A percentile compares a stretch with the other conserved stretches of the same genome.
Evolutionary conservation across 1,140 invertebrate species (phyloP).

Genomic region (Drosophila chauvacae): DNA sequence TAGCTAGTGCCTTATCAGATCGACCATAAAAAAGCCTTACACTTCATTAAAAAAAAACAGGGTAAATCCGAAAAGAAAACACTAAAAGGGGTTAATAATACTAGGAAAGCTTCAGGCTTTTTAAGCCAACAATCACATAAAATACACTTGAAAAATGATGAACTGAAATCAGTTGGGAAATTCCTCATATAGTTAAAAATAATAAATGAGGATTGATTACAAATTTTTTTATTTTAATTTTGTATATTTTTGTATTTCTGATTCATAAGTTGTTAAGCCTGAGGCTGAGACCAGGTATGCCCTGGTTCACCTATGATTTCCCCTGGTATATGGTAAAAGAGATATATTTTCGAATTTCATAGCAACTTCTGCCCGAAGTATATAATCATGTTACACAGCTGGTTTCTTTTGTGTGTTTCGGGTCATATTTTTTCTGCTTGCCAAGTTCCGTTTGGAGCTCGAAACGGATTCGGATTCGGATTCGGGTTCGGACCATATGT

Average conservation of each 20-base stretch:
- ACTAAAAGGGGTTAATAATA: constrained; percentile 2
- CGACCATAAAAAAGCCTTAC: constrained; percentile 5
- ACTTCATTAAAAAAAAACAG: constrained; percentile 7
- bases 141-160: not conserved
- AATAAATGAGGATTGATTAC: too few relatives aligned
- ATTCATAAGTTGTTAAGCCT: not conserved
- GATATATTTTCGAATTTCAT: not conserved
- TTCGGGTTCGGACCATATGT: constrained; percentile 27
- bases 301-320: not conserved
- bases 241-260: not conserved
- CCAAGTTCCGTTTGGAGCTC: constrained; percentile 48
- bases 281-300: not conserved
- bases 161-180: not conserved
- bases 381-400: constrained; percentile 31
- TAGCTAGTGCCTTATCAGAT: constrained; percentile 26
- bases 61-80: not conserved
- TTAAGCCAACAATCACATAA: not conserved
- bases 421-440: constrained; percentile 20
- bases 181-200: not conserved
- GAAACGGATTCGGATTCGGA: constrained; percentile 1
- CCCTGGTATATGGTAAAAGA: not conserved
- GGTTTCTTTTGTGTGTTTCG: constrained; percentile 20
- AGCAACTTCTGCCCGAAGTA: constrained; percentile 1
- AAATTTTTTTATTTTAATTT: not conserved
- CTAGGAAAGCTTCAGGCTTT: constrained; percentile 1